Evolutionary conservation across 2,797 vertebrate species (phyloP).

Genomic region (Todus mexicanus): DNA sequence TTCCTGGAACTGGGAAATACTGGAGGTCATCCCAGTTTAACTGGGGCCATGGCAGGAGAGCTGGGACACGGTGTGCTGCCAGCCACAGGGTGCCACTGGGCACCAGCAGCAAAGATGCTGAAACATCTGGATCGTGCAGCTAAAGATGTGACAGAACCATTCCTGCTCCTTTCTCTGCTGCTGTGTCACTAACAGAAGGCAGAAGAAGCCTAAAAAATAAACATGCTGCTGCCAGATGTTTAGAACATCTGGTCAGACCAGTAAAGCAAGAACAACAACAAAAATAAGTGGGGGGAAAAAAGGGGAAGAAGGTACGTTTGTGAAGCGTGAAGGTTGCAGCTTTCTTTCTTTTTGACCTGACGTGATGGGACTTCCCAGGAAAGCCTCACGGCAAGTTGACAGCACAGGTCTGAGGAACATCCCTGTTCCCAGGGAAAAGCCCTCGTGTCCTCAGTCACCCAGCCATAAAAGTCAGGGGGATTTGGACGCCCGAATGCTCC

Average conservation of each 20-base stretch:
- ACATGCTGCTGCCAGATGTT: constrained; percentile 65
- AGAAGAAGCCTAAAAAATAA: constrained; percentile 17
- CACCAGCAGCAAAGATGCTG: neutral
- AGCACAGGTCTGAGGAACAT: neutral
- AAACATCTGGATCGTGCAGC: neutral
- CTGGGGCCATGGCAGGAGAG: neutral
- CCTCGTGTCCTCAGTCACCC: accelerated
- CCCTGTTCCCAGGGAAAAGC: neutral
- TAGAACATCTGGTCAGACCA: constrained; percentile 61
- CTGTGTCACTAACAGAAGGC: neutral
- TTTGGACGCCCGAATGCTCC: neutral
- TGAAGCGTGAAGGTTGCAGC: neutral
- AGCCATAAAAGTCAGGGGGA: neutral
- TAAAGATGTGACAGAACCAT: neutral
- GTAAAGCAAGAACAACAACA: constrained; percentile 28
- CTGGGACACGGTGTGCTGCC: neutral
- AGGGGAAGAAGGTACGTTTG: neutral
- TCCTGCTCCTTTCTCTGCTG: neutral
- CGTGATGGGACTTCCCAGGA: neutral
- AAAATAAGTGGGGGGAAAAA: neutral
- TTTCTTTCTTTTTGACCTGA: neutral
- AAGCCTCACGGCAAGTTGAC: accelerated
- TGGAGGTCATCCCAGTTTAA: neutral
- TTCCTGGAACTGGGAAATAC: neutral
- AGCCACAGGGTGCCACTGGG: neutral